A percentile compares a stretch with the other conserved stretches of the same genome.
phyloP scores from a whole-genome alignment of 2,797 vertebrate species.

The Momotus momota region DNA sequence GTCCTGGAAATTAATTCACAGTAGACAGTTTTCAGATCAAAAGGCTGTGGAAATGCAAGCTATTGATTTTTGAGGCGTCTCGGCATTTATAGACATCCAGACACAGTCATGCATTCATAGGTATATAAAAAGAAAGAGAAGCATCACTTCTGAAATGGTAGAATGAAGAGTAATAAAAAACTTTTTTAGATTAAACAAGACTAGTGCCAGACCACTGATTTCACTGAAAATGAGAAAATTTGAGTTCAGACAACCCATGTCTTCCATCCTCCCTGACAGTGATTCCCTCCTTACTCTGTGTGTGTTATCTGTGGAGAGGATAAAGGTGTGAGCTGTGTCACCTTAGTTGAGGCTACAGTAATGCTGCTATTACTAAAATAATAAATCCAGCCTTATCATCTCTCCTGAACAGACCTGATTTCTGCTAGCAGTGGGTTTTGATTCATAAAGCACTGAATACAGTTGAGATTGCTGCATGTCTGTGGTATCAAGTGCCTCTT shows the following conservation, averaged over 20 bases:
- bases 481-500: conserved; percentile 1
- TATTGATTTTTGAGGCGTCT: conserved; percentile 22
- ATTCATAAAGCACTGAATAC: conserved; percentile 25
- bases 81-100: neutral
- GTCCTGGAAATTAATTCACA: neutral
- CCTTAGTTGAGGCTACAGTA: conserved; percentile 12
- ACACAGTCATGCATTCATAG: neutral
- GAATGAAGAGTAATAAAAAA: neutral
- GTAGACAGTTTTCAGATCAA: neutral
- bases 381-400: conserved; percentile 34
- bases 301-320: neutral
- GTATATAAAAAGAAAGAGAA: neutral
- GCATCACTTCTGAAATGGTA: neutral
- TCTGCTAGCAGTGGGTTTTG: neutral
- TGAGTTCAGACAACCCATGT: neutral
- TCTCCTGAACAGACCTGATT: conserved; percentile 33
- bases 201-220: neutral
- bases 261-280: neutral
- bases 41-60: neutral
- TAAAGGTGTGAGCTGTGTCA: neutral
- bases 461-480: neutral
- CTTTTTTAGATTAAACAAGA: neutral
- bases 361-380: conserved; percentile 47
- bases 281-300: neutral
- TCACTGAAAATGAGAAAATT: neutral